Evolutionary conservation across 2,113 vertebrate species (phyloP).

Genomic region (Gymnobelideus leadbeateri): DNA sequence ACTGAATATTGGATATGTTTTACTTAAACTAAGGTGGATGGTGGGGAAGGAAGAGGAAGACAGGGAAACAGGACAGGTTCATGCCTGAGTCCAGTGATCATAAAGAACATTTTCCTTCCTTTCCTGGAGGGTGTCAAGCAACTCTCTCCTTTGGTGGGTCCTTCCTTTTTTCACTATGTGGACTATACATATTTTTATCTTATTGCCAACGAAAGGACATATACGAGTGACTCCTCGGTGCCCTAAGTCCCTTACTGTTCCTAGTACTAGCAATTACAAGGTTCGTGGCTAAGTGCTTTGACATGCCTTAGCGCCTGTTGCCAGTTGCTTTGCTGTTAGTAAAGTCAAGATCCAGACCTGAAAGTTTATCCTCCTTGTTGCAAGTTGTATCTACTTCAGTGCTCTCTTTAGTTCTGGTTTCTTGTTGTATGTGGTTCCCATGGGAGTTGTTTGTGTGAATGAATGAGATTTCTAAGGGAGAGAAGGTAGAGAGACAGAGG

Average conservation of each 20-base stretch:
- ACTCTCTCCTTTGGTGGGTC: neutral
- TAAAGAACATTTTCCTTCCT: neutral
- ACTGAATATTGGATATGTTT: neutral
- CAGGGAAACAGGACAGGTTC: neutral
- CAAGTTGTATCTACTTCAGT: neutral
- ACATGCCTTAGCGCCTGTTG: too few relatives aligned
- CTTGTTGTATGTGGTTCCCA: neutral
- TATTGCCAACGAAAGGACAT: neutral
- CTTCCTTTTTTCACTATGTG: neutral
- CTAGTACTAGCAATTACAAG: neutral
- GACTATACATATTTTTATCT: neutral
- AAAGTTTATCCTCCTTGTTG: neutral
- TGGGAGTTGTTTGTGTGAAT: neutral
- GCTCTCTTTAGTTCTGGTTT: neutral
- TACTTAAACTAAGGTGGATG: neutral
- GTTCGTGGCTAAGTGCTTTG: too few relatives aligned
- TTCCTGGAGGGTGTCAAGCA: neutral
- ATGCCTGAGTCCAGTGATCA: neutral
- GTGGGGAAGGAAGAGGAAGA: neutral
- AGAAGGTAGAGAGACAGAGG: neutral
- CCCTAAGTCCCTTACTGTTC: neutral
- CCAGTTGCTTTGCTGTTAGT: neutral
- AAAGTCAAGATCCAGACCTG: neutral
- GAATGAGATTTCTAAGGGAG: neutral
- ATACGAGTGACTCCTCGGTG: neutral